phyloP scores from a whole-genome alignment of 30 jellyfish, hydroid and myxozoan species.

The Hydra vulgaris region DNA sequence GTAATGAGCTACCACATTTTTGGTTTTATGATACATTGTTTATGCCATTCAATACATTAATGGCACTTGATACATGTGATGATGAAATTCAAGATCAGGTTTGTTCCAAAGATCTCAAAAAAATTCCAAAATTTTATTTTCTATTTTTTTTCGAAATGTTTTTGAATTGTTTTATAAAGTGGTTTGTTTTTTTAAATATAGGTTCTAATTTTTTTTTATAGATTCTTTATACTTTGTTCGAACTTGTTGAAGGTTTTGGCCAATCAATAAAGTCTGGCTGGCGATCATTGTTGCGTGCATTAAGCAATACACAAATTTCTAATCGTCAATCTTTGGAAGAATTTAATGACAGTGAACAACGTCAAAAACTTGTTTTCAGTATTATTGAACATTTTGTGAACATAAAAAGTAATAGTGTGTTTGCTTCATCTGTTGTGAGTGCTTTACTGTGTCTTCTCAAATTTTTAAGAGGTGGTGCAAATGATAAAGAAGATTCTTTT shows the following conservation, averaged over 20 bases:
- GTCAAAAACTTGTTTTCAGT: conserved; percentile 70
- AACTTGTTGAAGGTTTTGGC: conserved; percentile 90
- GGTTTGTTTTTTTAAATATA: not conserved
- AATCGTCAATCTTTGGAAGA: conserved; percentile 70
- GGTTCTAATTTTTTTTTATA: conserved; percentile 5
- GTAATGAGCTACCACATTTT: conserved; percentile 82
- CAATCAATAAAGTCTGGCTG: conserved; percentile 91
- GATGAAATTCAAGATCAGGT: conserved; percentile 96
- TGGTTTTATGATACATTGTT: conserved; percentile 89
- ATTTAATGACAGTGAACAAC: conserved; percentile 80
- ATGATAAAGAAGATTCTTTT: conserved; percentile 35
- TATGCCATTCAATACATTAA: conserved; percentile 77
- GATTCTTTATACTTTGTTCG: conserved; percentile 91
- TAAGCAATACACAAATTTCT: conserved; percentile 72
- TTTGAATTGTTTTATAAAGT: not conserved
- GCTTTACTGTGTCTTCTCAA: conserved; percentile 71
- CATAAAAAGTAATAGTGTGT: conserved; percentile 72
- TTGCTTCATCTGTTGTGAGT: conserved; percentile 86
- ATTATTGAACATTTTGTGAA: conserved; percentile 69
- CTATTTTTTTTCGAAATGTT: not conserved
- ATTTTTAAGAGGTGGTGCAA: conserved; percentile 53
- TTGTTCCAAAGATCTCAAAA: not conserved
- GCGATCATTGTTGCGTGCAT: conserved; percentile 87
- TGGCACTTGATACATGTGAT: conserved; percentile 67
- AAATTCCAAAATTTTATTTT: no score